Evolutionary conservation across 2,888 invertebrate species (phyloP).

Genomic region (Hemicrepidius hirtus): DNA sequence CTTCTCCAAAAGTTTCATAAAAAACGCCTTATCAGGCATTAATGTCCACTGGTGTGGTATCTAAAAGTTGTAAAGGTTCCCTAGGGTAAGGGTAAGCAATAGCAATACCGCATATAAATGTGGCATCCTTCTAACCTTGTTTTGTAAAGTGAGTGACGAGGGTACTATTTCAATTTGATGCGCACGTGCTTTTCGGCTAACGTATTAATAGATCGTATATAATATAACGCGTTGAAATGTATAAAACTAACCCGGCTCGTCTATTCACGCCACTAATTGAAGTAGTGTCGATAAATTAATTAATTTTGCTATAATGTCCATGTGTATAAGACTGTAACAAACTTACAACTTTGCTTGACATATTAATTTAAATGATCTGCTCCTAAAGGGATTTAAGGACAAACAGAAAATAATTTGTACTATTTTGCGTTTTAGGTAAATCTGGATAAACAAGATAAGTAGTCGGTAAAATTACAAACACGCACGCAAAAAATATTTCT

Average conservation of each 20-base stretch:
- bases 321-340: not conserved
- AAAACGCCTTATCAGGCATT: not conserved
- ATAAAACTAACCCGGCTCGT: constrained; percentile 3
- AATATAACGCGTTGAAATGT: not conserved
- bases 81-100: not conserved
- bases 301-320: not conserved
- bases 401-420: not conserved
- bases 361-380: not conserved
- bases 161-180: constrained; percentile 25
- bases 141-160: constrained; percentile 23
- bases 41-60: not conserved
- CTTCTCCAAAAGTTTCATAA: too few relatives aligned
- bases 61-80: constrained; percentile 16
- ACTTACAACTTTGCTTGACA: constrained; percentile 1
- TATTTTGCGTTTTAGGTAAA: not conserved
- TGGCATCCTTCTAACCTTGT: constrained; percentile 25
- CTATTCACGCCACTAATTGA: constrained; percentile 14
- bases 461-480: not conserved
- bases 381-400: not conserved
- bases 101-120: constrained; percentile 22
- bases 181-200: constrained; percentile 1
- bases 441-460: not conserved
- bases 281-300: constrained; percentile 14
- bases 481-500: too few relatives aligned
- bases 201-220: not conserved